Evolutionary conservation across 2,113 vertebrate species (phyloP).

Genomic region (Phaethornis superciliosus): DNA sequence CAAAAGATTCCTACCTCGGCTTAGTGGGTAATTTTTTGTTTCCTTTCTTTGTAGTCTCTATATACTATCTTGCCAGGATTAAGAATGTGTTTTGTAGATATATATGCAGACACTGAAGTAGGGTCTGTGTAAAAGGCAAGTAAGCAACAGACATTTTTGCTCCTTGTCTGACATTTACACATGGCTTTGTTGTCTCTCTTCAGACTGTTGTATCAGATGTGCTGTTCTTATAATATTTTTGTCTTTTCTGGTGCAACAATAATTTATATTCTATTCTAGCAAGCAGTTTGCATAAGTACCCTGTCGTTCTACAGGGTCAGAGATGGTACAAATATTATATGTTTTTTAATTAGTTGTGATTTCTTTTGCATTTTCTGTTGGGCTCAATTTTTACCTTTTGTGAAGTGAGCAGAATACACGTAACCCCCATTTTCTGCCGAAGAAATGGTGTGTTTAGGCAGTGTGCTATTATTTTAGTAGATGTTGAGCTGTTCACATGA

Average conservation of each 20-base stretch:
- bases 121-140: slow-evolving; percentile 17
- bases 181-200: slow-evolving; percentile 19
- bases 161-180: slow-evolving; percentile 18
- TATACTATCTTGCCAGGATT: neutral
- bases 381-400: too few species aligned
- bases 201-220: neutral
- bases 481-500: neutral
- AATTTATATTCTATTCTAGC: neutral
- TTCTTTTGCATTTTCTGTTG: neutral
- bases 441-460: neutral
- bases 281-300: neutral
- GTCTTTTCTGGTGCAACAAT: neutral
- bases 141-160: neutral
- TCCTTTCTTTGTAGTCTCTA: neutral
- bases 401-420: neutral
- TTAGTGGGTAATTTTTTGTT: neutral
- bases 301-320: neutral
- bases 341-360: neutral
- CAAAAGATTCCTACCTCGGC: slow-evolving; percentile 19
- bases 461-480: neutral
- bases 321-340: neutral
- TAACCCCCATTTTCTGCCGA: neutral
- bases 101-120: neutral
- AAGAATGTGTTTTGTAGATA: neutral
- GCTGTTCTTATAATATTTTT: neutral